phyloP scores from a whole-genome alignment of 2,888 invertebrate species.

The Harpalus rubripes region DNA sequence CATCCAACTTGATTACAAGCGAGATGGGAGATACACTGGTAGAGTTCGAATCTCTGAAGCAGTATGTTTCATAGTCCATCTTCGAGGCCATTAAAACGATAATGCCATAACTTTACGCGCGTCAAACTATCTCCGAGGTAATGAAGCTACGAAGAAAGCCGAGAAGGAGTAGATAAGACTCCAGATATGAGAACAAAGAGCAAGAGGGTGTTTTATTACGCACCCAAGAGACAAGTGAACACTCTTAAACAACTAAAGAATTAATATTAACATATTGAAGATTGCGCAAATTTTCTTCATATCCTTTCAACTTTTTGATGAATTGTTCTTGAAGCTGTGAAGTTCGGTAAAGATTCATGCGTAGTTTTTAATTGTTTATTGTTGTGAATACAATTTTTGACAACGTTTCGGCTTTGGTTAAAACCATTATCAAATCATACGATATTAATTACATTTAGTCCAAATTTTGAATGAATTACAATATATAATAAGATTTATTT shows the following conservation, averaged over 20 bases:
- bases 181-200: not conserved
- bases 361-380: too few relatives aligned
- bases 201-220: not conserved
- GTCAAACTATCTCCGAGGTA: conserved; percentile 73
- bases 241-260: not conserved
- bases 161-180: not conserved
- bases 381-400: too few relatives aligned
- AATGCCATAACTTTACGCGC: conserved; percentile 74
- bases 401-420: too few relatives aligned
- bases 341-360: too few relatives aligned
- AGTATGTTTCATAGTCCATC: conserved; percentile 69
- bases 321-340: too few relatives aligned
- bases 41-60: not conserved
- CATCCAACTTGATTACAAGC: not conserved
- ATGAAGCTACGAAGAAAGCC: conserved; percentile 61
- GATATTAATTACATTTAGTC: too few relatives aligned
- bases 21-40: not conserved
- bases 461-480: too few relatives aligned
- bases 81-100: conserved; percentile 75
- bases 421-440: too few relatives aligned
- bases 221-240: not conserved
- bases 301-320: not conserved
- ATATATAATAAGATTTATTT: too few relatives aligned
- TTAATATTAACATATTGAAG: conserved; percentile 4
- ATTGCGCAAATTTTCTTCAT: not conserved